Conservation (phyloP, 2,888 invertebrate species). For the Dione vanillae region DNA sequence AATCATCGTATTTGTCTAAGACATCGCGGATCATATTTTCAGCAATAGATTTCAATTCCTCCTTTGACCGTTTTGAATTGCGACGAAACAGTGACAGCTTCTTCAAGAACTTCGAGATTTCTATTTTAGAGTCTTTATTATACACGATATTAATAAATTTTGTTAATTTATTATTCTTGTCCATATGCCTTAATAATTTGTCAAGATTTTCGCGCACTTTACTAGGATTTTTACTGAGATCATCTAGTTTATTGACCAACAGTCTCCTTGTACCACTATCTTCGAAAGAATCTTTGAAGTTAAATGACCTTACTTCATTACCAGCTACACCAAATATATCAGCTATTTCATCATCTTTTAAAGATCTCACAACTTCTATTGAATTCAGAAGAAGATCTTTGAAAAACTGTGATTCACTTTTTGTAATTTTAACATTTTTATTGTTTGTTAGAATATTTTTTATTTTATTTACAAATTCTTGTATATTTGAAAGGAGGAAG, state of each 20-base stretch:
- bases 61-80: constrained; percentile 47
- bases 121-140: constrained; percentile 43
- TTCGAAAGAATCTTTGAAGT: constrained; percentile 54
- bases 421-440: constrained; percentile 24
- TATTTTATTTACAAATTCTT: constrained; percentile 54
- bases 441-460: constrained; percentile 42
- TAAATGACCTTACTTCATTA: constrained; percentile 57
- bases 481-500: constrained; percentile 55
- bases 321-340: constrained; percentile 51
- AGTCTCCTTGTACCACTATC: constrained; percentile 47
- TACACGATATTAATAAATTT: constrained; percentile 59
- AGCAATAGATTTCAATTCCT: constrained; percentile 51
- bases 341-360: constrained; percentile 57
- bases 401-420: constrained; percentile 47
- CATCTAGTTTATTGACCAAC: constrained; percentile 50
- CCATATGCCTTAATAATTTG: constrained; percentile 39
- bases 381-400: constrained; percentile 58
- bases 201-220: constrained; percentile 51
- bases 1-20: constrained; percentile 58
- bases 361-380: constrained; percentile 51
- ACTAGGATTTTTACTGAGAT: constrained; percentile 43
- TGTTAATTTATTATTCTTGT: constrained; percentile 41
- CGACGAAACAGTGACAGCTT: constrained; percentile 52
- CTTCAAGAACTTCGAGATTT: constrained; percentile 51
- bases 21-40: constrained; percentile 53